phyloP scores from a whole-genome alignment of 2,797 vertebrate genomes.

The Eurystomus glaucurus region DNA sequence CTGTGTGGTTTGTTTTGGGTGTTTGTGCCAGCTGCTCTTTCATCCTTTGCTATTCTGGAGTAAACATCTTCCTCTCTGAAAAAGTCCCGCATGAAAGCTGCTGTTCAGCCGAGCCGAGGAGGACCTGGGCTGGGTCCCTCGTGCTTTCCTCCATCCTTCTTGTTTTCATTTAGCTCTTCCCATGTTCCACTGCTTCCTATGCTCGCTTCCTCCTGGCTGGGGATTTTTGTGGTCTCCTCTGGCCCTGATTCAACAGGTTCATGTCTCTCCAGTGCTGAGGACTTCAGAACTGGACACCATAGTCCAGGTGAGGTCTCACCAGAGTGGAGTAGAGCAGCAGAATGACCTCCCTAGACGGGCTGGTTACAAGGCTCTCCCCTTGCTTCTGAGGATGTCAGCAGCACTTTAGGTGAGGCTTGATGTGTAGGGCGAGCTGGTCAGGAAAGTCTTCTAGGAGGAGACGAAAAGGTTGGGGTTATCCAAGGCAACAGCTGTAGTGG shows the following conservation, averaged over 20 bases:
- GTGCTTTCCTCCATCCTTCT: not conserved
- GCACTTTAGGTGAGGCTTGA: not conserved
- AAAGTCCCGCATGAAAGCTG: rapidly evolving
- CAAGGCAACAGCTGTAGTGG: too few species aligned
- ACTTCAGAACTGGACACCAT: too few species aligned
- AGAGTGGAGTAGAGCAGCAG: too few species aligned
- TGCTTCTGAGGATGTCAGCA: not conserved
- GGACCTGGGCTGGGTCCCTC: not conserved
- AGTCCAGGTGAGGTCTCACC: too few species aligned
- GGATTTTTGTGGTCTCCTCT: too few species aligned
- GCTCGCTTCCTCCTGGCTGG: rapidly evolving
- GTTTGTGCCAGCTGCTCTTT: not conserved
- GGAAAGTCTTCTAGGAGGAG: not conserved
- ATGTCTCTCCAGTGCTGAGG: too few species aligned
- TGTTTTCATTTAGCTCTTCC: not conserved
- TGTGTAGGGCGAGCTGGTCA: not conserved
- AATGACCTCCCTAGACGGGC: too few species aligned
- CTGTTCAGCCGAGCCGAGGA: rapidly evolving
- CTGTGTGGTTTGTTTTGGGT: not conserved
- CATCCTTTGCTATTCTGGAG: not conserved
- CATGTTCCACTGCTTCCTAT: rapidly evolving
- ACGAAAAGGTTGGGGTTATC: too few species aligned
- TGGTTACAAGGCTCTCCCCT: not conserved
- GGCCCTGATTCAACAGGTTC: too few species aligned
- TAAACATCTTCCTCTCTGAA: not conserved